Evolutionary conservation across 2,113 vertebrate genomes (phyloP).

Genomic region (Ceuthmochares aereus): DNA sequence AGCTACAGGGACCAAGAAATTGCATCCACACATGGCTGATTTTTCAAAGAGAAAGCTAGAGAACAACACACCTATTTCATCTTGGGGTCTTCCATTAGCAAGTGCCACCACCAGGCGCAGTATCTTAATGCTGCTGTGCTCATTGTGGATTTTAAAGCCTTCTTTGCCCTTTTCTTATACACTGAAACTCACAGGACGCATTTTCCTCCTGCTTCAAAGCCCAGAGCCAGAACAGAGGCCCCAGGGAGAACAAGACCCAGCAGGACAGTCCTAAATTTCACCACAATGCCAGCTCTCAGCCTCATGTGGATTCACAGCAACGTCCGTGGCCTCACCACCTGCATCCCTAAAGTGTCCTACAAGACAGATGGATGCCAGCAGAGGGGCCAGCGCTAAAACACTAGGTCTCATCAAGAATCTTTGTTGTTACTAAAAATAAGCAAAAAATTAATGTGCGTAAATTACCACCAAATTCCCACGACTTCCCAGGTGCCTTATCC

Average conservation of each 20-base stretch:
- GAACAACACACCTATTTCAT: not conserved
- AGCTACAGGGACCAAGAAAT: accelerated
- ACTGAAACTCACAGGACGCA: not conserved
- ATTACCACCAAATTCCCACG: not conserved
- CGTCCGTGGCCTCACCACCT: not conserved
- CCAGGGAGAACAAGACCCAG: not conserved
- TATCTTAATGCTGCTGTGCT: not conserved
- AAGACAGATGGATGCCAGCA: not conserved
- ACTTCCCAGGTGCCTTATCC: not conserved
- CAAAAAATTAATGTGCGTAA: not conserved
- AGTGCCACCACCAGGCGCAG: not conserved
- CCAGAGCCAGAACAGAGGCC: not conserved
- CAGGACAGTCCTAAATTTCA: not conserved
- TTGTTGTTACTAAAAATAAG: not conserved
- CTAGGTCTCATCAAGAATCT: not conserved
- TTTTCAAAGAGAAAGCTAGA: too few relatives aligned
- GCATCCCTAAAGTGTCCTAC: not conserved
- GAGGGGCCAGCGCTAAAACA: not conserved
- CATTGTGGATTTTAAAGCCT: not conserved
- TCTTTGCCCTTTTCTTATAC: not conserved
- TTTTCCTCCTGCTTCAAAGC: slow-evolving; percentile 7
- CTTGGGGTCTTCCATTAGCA: not conserved
- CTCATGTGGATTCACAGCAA: not conserved
- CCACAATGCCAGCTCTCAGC: accelerated
- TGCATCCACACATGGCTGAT: accelerated